Percentiles rank a stretch among this genome's conserved stretches.
Conservation (phyloP, 1,140 invertebrate species). For the Oscheius sp. region DNA sequence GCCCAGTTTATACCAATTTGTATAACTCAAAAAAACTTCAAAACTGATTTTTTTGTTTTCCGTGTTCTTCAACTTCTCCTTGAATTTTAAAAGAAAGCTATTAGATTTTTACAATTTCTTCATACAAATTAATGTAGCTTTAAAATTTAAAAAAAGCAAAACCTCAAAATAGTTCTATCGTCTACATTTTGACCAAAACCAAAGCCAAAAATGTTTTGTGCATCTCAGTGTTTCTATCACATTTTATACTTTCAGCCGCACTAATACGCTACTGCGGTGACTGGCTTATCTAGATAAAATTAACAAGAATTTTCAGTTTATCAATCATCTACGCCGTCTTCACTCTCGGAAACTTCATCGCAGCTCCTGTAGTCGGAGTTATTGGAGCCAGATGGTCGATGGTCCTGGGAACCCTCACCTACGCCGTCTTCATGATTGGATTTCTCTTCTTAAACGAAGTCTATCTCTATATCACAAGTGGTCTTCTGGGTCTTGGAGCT, state of each 20-base stretch:
- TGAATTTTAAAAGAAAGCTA: neutral
- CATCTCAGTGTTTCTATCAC: no score
- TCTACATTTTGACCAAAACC: no score
- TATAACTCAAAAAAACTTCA: neutral
- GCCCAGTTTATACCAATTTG: no score
- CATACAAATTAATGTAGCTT: neutral
- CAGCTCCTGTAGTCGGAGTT: constrained; percentile 32
- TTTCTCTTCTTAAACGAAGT: constrained; percentile 30
- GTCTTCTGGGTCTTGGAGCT: constrained; percentile 31
- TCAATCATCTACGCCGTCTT: constrained; percentile 32
- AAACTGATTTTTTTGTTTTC: neutral
- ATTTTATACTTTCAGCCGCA: no score
- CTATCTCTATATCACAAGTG: constrained; percentile 23
- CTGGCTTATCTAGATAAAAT: neutral
- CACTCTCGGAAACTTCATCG: constrained; percentile 28
- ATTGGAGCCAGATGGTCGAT: constrained; percentile 29
- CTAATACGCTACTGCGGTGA: no score
- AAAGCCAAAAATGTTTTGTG: no score
- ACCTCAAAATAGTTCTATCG: no score
- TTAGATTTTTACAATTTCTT: neutral
- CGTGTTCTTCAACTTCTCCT: neutral
- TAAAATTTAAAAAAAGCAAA: neutral
- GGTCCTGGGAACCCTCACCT: constrained; percentile 20
- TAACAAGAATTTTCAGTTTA: neutral
- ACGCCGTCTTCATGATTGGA: constrained; percentile 29